A percentile compares a stretch with the other conserved stretches of the same genome.
These are phyloP conservation scores for Atrichornis clamosus DNA, from an alignment of 2,113 vertebrate species.

Conservation along the genomic window DNA sequence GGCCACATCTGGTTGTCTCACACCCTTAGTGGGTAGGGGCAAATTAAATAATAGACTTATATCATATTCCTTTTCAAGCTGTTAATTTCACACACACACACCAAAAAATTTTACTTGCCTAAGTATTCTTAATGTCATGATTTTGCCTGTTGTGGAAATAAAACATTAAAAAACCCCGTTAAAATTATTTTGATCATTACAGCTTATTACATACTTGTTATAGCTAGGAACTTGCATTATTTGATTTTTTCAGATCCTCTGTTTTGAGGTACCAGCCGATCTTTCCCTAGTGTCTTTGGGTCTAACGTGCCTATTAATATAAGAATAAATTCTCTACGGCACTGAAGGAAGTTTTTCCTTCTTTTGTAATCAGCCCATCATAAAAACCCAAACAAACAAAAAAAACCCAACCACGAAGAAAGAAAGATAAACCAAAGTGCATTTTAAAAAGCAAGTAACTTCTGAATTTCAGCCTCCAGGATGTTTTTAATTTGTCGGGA, in stretches of 20 bases:
- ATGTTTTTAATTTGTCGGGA: accelerated
- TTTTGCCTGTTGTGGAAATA: background rate
- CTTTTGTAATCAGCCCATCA: accelerated
- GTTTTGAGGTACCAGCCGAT: accelerated
- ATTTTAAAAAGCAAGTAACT: accelerated
- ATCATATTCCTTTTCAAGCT: accelerated
- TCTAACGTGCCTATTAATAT: accelerated
- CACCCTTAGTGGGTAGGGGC: accelerated
- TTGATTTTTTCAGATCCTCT: accelerated
- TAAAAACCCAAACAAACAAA: background rate
- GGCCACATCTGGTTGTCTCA: accelerated
- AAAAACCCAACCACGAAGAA: too few species aligned
- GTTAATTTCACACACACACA: too few species aligned
- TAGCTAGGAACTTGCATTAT: accelerated
- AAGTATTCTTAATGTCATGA: accelerated
- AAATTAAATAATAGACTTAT: accelerated
- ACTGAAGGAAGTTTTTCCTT: accelerated
- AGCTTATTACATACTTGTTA: accelerated
- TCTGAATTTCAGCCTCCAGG: accelerated
- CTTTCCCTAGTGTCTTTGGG: accelerated
- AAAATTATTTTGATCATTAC: accelerated
- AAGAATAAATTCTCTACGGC: accelerated
- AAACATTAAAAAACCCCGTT: accelerated
- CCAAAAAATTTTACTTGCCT: too few species aligned
- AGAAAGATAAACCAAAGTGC: too few species aligned